Evolutionary conservation across 2,113 vertebrate genomes (phyloP).

Genomic region (Hiodon tergisus): DNA sequence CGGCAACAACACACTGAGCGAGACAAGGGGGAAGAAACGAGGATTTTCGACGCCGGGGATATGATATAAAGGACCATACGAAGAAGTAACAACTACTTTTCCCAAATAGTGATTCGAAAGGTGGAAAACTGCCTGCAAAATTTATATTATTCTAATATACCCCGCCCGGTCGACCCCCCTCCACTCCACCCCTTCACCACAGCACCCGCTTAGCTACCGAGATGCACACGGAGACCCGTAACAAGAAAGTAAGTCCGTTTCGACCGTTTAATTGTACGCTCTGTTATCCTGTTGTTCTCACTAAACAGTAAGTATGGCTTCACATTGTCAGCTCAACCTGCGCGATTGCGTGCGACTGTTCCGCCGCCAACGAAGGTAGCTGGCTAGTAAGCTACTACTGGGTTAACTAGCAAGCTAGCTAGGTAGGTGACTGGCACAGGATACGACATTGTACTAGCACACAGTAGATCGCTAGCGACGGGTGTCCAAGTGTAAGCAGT

Average conservation of each 20-base stretch:
- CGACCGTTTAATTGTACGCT: constrained; percentile 17
- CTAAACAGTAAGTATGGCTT: not conserved
- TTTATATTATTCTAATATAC: constrained; percentile 51
- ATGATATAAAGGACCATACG: constrained; percentile 53
- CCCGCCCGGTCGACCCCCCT: constrained; percentile 53
- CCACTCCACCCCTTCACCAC: constrained; percentile 58
- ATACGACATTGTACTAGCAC: not conserved
- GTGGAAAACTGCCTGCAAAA: constrained; percentile 37
- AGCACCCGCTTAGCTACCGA: constrained; percentile 58
- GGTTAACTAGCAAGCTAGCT: not conserved
- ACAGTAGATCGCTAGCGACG: not conserved
- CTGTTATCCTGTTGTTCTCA: not conserved
- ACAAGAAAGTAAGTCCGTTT: constrained; percentile 68
- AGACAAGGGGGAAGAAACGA: constrained; percentile 40
- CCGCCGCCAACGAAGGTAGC: not conserved
- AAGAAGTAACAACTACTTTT: constrained; percentile 28
- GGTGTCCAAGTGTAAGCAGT: not conserved
- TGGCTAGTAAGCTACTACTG: not conserved
- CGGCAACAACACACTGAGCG: constrained; percentile 65
- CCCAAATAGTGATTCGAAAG: constrained; percentile 29
- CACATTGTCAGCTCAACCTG: constrained; percentile 33
- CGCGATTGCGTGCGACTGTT: not conserved
- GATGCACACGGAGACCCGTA: constrained; percentile 72
- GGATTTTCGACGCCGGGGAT: constrained; percentile 57
- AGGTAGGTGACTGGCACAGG: constrained; percentile 9